phyloP scores from a whole-genome alignment of 2,888 invertebrate species.

The Crepidodera aurea region DNA sequence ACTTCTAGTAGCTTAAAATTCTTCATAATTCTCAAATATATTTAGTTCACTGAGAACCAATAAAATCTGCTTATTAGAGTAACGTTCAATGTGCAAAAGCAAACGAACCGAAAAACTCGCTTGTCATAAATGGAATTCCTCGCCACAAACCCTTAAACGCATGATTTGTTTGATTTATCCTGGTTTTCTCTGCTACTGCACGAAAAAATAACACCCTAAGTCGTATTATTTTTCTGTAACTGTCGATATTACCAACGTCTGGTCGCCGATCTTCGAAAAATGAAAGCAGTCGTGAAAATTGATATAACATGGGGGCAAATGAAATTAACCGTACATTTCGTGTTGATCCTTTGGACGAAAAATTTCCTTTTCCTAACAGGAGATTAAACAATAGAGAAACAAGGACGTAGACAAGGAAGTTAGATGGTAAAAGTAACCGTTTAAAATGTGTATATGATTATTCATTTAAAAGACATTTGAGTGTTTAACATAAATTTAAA shows the following conservation, averaged over 20 bases:
- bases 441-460: too few species aligned
- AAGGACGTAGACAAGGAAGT: too few species aligned
- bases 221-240: slow-evolving; percentile 36
- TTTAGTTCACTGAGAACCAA: slow-evolving; percentile 20
- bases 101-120: slow-evolving; percentile 27
- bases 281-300: slow-evolving; percentile 15
- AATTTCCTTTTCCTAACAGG: neutral
- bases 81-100: slow-evolving; percentile 18
- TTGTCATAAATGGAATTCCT: slow-evolving; percentile 34
- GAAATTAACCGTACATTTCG: slow-evolving; percentile 4
- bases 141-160: slow-evolving; percentile 32
- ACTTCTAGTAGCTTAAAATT: too few species aligned
- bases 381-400: slow-evolving; percentile 1
- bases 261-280: slow-evolving; percentile 12
- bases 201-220: slow-evolving; percentile 38
- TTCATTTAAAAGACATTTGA: too few species aligned
- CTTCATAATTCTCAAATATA: too few species aligned
- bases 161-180: slow-evolving; percentile 39
- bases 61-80: slow-evolving; percentile 27
- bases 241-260: slow-evolving; percentile 32
- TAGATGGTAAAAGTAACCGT: too few species aligned
- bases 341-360: slow-evolving; percentile 1
- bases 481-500: too few species aligned
- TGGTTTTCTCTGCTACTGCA: slow-evolving; percentile 28
- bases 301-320: slow-evolving; percentile 10